Evolutionary conservation across 2,888 invertebrate genomes (phyloP).

Genomic region (Drosophila percnosoma): DNA sequence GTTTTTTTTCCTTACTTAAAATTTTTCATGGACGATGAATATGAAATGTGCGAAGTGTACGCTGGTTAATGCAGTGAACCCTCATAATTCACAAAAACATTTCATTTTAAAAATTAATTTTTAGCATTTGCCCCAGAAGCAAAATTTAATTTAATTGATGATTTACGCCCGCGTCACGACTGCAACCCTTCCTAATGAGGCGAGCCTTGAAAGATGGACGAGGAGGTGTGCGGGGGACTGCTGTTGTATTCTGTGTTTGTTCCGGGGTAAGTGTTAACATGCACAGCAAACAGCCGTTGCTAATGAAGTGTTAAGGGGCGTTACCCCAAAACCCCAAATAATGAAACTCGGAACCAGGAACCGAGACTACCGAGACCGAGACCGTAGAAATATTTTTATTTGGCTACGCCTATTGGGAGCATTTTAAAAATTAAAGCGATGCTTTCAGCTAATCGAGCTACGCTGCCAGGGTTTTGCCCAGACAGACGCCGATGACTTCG

Average conservation of each 20-base stretch:
- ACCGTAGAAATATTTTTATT: conserved; percentile 10
- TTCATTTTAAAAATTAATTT: conserved; percentile 76
- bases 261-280: conserved; percentile 59
- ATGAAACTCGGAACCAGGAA: background rate
- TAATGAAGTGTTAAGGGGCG: conserved; percentile 64
- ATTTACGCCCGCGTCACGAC: conserved; percentile 61
- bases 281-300: conserved; percentile 29
- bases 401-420: conserved; percentile 33
- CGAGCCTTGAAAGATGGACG: background rate
- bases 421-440: conserved; percentile 38
- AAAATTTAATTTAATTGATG: conserved; percentile 77
- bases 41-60: background rate
- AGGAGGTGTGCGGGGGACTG: background rate
- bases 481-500: conserved; percentile 14
- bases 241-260: conserved; percentile 28
- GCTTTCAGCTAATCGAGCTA: conserved; percentile 39
- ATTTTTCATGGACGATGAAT: background rate
- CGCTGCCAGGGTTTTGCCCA: conserved; percentile 1
- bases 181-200: conserved; percentile 63
- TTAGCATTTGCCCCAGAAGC: conserved; percentile 63
- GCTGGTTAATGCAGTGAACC: conserved; percentile 39
- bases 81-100: conserved; percentile 68
- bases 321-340: conserved; percentile 1
- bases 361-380: background rate
- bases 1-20: background rate